A percentile compares a stretch with the other conserved stretches of the same genome.
Conservation (phyloP, 2,113 vertebrate genomes). For the Australoheros scitulus region DNA sequence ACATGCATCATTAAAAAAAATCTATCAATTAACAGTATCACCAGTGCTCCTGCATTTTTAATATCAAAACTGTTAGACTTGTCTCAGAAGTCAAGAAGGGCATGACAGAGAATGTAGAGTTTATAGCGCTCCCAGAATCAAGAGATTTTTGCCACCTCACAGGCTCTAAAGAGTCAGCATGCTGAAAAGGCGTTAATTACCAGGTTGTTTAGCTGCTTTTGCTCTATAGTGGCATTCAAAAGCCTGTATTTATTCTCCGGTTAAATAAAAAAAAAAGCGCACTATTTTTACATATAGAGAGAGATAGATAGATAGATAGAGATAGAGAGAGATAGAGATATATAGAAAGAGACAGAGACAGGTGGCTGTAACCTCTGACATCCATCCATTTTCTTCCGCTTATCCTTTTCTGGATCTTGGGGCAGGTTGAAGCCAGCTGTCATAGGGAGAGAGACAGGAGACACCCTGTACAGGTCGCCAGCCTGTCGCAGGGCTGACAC, state of each 20-base stretch:
- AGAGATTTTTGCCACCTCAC: background rate
- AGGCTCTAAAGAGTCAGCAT: background rate
- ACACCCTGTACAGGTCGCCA: no score
- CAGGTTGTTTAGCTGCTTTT: background rate
- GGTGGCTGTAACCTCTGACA: background rate
- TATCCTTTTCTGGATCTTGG: no score
- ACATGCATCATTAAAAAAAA: background rate
- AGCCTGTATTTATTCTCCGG: no score
- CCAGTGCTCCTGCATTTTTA: background rate
- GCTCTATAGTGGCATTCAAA: background rate
- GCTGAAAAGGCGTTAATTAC: background rate
- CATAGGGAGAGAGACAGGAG: no score
- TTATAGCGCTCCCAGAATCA: background rate
- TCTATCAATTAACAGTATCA: background rate
- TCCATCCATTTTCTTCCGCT: no score
- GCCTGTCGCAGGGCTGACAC: no score
- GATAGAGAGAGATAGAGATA: no score
- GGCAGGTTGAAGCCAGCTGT: no score
- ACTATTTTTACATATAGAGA: no score
- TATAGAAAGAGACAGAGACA: no score
- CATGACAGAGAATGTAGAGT: background rate
- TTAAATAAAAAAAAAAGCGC: background rate
- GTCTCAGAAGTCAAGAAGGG: background rate
- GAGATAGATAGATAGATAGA: no score
- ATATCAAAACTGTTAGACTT: background rate